Percentiles rank a stretch among this genome's conserved stretches.
Conservation (phyloP, 2,797 vertebrate genomes). For the Helarctos malayanus region DNA sequence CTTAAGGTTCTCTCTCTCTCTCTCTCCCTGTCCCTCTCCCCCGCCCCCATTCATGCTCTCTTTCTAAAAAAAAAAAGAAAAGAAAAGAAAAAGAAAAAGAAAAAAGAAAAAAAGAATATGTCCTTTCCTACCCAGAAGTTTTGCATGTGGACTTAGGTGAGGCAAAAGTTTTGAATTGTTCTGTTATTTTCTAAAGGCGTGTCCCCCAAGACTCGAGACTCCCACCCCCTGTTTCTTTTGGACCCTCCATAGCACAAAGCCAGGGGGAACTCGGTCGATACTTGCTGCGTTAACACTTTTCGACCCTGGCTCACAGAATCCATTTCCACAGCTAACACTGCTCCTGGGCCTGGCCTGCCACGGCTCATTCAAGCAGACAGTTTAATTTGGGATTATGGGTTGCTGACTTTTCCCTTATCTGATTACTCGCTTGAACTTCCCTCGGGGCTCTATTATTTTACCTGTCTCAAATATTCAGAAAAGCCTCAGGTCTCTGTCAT, state of each 20-base stretch:
- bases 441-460: background rate
- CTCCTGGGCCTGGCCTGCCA: background rate
- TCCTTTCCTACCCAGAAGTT: background rate
- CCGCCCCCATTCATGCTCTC: background rate
- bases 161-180: background rate
- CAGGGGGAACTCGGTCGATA: accelerated
- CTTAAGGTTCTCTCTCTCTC: background rate
- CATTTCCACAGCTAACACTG: background rate
- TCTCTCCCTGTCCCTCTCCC: background rate
- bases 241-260: background rate
- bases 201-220: background rate
- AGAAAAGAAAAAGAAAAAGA: too few relatives aligned
- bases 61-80: background rate
- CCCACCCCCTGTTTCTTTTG: background rate
- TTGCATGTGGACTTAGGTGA: accelerated
- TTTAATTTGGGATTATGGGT: background rate
- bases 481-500: background rate
- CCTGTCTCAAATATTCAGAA: background rate
- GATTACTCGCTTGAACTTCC: background rate
- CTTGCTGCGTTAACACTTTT: too few relatives aligned
- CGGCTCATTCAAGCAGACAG: background rate
- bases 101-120: too few relatives aligned
- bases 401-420: background rate
- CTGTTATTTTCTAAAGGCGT: too few relatives aligned
- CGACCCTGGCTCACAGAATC: background rate